phyloP scores from a whole-genome alignment of 1,140 invertebrate species.

The Anoplolepis gracilipes region DNA sequence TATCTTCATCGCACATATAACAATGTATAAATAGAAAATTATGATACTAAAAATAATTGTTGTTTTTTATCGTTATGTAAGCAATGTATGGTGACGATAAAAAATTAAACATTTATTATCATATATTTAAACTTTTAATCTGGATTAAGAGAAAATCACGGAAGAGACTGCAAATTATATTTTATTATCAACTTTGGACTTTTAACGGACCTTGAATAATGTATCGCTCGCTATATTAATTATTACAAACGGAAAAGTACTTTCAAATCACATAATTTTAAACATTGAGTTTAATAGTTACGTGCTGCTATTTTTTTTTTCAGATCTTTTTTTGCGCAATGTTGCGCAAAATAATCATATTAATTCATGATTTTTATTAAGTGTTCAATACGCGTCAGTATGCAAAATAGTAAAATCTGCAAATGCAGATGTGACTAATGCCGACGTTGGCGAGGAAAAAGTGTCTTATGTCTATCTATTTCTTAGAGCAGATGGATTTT shows the following conservation, averaged over 20 bases:
- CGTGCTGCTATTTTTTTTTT: background rate
- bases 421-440: slow-evolving; percentile 19
- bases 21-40: background rate
- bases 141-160: background rate
- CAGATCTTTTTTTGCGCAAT: background rate
- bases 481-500: background rate
- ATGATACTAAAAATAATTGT: background rate
- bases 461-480: background rate
- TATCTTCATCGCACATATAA: background rate
- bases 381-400: background rate
- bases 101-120: background rate
- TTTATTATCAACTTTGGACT: background rate
- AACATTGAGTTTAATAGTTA: background rate
- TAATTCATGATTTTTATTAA: background rate
- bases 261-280: background rate
- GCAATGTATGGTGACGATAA: background rate
- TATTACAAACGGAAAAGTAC: background rate
- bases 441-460: background rate
- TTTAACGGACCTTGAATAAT: background rate
- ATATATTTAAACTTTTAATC: background rate
- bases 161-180: background rate
- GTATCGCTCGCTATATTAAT: background rate
- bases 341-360: background rate
- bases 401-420: slow-evolving; percentile 1
- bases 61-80: background rate